phyloP scores from a whole-genome alignment of 2,113 vertebrate species.

The Macquaria australasica region DNA sequence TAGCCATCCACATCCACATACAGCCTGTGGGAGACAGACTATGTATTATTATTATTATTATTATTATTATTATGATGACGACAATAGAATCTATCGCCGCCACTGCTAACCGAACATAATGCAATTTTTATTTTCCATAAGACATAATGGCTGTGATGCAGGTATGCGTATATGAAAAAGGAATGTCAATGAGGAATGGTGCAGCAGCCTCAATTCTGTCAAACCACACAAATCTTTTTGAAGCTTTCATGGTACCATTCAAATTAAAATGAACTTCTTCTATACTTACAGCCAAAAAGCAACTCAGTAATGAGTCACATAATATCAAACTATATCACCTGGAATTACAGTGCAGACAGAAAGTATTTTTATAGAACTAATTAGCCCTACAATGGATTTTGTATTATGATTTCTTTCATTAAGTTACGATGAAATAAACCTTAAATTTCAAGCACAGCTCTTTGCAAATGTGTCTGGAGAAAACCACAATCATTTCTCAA shows the following conservation, averaged over 20 bases:
- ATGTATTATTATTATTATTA: slow-evolving; percentile 38
- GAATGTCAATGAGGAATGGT: slow-evolving; percentile 3
- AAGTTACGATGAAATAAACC: not conserved
- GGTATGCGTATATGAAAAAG: not conserved
- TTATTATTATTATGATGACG: slow-evolving; percentile 12
- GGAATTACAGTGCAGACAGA: slow-evolving; percentile 1
- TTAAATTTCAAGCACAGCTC: not conserved
- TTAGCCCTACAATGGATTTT: not conserved
- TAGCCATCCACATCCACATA: slow-evolving; percentile 65
- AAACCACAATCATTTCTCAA: not conserved
- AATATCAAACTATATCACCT: slow-evolving; percentile 20
- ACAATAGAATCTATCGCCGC: slow-evolving; percentile 37
- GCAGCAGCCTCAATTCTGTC: not conserved
- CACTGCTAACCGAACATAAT: not conserved
- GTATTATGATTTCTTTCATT: not conserved
- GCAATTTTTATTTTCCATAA: not conserved
- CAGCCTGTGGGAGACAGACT: slow-evolving; percentile 57
- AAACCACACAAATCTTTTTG: slow-evolving; percentile 6
- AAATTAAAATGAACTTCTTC: slow-evolving; percentile 5
- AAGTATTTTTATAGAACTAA: not conserved
- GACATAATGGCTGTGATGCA: not conserved
- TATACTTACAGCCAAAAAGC: not conserved
- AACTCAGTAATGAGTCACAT: slow-evolving; percentile 19
- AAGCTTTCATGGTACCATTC: not conserved
- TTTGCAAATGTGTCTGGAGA: not conserved